Percentiles rank a stretch among this genome's conserved stretches.
Conservation (phyloP, 2,797 vertebrate species). For the Tokudaia tokunoshimensis region DNA sequence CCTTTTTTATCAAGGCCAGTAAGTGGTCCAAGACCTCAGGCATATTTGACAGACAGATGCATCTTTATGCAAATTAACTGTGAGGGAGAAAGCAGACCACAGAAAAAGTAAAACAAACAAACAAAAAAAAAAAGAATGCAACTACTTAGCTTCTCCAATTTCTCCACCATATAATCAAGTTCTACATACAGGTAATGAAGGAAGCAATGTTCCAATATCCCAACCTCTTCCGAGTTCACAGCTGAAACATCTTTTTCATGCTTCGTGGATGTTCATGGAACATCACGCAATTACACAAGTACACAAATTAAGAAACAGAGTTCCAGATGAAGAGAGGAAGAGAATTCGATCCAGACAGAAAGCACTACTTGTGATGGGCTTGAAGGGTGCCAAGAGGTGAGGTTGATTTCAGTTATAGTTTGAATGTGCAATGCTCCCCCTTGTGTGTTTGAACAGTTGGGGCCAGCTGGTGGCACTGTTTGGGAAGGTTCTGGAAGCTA, state of each 20-base stretch:
- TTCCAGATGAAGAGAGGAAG: background rate
- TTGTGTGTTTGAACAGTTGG: background rate
- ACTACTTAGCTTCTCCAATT: background rate
- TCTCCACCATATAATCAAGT: background rate
- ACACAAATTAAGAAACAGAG: background rate
- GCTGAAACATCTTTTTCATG: background rate
- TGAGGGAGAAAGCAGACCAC: background rate
- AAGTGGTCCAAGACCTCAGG: conserved; percentile 23
- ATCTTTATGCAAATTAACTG: conserved; percentile 54
- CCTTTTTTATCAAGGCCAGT: conserved; percentile 30
- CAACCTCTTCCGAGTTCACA: background rate
- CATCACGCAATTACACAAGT: background rate
- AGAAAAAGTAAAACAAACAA: background rate
- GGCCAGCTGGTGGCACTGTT: background rate
- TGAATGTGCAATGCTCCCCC: background rate
- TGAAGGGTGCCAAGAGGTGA: background rate
- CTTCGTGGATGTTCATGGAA: background rate
- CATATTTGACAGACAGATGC: conserved; percentile 61
- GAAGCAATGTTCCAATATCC: background rate
- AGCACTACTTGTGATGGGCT: background rate
- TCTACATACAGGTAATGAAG: background rate
- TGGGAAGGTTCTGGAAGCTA: background rate
- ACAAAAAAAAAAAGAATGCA: background rate
- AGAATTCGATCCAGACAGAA: background rate
- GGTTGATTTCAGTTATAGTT: background rate